Conservation (phyloP, 2,888 invertebrate species). For the Rhamnusium bicolor region DNA sequence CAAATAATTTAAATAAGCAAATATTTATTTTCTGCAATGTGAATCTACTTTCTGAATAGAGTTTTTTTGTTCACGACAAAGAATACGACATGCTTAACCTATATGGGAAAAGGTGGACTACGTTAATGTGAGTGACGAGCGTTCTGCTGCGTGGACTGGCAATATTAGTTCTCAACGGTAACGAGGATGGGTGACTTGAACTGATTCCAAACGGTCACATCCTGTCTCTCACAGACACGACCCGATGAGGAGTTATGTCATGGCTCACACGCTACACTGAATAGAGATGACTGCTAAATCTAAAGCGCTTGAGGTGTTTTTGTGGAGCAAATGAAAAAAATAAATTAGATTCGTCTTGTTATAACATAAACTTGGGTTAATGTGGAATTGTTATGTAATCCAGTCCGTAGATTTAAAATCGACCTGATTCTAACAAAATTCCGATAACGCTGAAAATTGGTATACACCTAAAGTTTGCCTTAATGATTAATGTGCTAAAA, state of each 20-base stretch:
- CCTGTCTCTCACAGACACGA: constrained; percentile 54
- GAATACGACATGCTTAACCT: constrained; percentile 1
- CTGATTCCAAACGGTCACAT: constrained; percentile 61
- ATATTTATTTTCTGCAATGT: background rate
- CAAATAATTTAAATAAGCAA: background rate
- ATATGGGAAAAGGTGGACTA: constrained; percentile 23
- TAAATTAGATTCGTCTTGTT: background rate
- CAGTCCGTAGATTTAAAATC: background rate
- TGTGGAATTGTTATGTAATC: background rate
- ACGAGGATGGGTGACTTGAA: constrained; percentile 59
- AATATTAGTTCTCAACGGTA: constrained; percentile 52
- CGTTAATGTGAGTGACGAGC: constrained; percentile 55
- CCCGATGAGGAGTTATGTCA: constrained; percentile 61
- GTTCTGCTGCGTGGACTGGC: constrained; percentile 49
- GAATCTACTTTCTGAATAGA: background rate
- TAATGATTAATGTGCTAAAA: no score
- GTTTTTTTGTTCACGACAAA: background rate
- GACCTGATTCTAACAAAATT: no score
- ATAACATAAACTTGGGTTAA: background rate
- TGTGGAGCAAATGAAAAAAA: background rate
- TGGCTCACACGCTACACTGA: constrained; percentile 56
- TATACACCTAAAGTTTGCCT: no score
- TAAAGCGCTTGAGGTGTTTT: constrained; percentile 14
- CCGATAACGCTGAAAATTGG: no score
- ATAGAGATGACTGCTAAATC: constrained; percentile 54